Evolutionary conservation across 2,888 invertebrate species (phyloP), one percentile per base, ranked within the genome.

Genomic region (Andrena bucephala): DNA sequence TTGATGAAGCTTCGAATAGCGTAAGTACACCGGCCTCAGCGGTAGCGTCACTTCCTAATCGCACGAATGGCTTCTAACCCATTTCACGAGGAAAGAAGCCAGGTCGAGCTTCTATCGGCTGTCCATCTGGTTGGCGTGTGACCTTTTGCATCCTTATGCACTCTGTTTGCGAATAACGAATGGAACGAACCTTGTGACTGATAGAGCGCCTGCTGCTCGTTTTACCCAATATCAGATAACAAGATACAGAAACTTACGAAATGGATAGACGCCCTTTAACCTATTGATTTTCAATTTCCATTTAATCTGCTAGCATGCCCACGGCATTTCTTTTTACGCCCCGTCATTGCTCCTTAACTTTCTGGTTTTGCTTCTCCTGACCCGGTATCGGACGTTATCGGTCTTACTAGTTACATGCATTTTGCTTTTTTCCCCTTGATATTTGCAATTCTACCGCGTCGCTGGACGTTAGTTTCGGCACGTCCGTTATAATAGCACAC

Each of bases 101-200:
- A 87, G 89, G 90, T 89, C 89, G 90, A 74, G 86, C 84, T 89
- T 87, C 89, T 92, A 92, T 92, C 92, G 89, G 91, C 88, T 89
- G 89, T 89, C 91, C 89, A 91, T 91, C 91, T 89, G 77, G 82
- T 87, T 92, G 88, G 90, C 91, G 90, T 92, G 90, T 91, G 91
- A 92, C 91, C 92, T 92, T 92, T 92, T 84, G 88, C 87, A 91
- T 90, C 89, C 90, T 81, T 83, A 77, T 74, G 69, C 83, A 73
- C 84, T 66, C 62, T 16, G 27, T 57, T 33, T 52, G 65, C 69
- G 81, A 86, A 80, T 88, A 84, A 86, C 86, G 66, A 78, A 80
- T 81, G 79, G 65, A 82, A 75, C 68, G 76, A 71, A 63, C 67
- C 65, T 75, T 69, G 70, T 59, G 68, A 52, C 66, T 69, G 72